Evolutionary conservation across 1,140 invertebrate genomes (phyloP), one percentile per base, ranked within the genome.

Genomic region (Zaprionus kolodkinae): DNA sequence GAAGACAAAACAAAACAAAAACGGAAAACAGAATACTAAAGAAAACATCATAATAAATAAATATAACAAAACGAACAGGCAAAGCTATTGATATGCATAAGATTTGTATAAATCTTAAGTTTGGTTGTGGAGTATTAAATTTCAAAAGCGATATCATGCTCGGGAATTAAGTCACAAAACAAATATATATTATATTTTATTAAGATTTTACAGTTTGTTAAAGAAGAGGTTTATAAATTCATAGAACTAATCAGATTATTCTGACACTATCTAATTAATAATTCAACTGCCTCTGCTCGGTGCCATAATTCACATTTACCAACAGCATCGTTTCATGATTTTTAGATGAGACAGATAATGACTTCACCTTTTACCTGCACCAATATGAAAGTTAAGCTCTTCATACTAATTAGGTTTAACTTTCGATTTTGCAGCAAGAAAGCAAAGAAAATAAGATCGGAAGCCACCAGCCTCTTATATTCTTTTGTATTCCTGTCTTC

Each of bases 1-100:
- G 38, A 61, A 66, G 33, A 52, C 12, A 48, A 62, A 69, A 69
- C 36, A 55, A 50, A 56, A 40, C 6, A 35, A 35, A 35, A 35
- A 35, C 33, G 7, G 33, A 64, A 21, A 66, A 48, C 35, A 54
- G 25, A 54, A 40, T n/a, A 5, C 38, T 45, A 73, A 54, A 2
- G 12, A 56, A 50, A 69, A 68, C 56, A 73, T 67, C 25, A 69
- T 56, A 74, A 72, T 59, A 85, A 74, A 72, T 59, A 85, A 85
- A 72, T 75, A 66, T 56, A 62, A 72, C 60, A 78, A 69, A 69
- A 48, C 65, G 15, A 17, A 5, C 7, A 13, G 54, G 13, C 12
- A 36, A 25, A 70, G 50, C 43, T 87, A 79, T 79, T 79, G 38
- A 76, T 73, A 82, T 87, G 78, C 78, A 81, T 85, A 64, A 63